Base-by-base conservation (phyloP, 2,888 invertebrate genomes). In the Mongoloraphidia duomilia region DNA sequence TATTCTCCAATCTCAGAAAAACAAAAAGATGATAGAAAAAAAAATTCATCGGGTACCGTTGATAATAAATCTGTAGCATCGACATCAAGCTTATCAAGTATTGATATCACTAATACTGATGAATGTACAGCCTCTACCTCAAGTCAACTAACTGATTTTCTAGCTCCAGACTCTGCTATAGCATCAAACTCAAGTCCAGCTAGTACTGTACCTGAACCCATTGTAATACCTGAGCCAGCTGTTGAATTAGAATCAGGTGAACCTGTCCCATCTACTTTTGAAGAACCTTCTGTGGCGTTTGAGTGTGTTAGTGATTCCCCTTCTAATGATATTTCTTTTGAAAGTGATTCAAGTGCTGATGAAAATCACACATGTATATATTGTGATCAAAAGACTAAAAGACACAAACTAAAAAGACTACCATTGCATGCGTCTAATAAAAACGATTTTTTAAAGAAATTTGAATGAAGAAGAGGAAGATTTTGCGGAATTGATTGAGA, bases 331-430 rank as follows among this genome's bases (percentile, higher is more conserved):
- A 42, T 49, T 49, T 40, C 49, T 46, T 17, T 53, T 50, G 48
- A 51, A 48, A 51, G 13, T 49, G 41, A 50, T 50, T 34, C 13
- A 44, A 34, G 36, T 44, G 14, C 10, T 49, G 46, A 49, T 17
- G 38, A 49, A 44, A 47, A 44, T n/a, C 41, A 44, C 1, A 34
- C 38, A 39, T 52, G 52, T 52, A 54, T 52, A 51, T 52, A 40
- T 51, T 54, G 52, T 53, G 44, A 49, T 37, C 50, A 53, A 49
- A 50, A 51, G 17, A 50, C 51, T 35, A 52, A 53, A 54, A 51
- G 39, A 39, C 48, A 51, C 8, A 34, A 39, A 43, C 41, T 46
- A 33, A 53, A 52, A 50, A 43, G 50, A 49, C 34, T 49, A 35
- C 50, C 44, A 12, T 35, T 54, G 38, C 43, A 47, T 53, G 9